Base-by-base conservation (phyloP, 2,797 vertebrate species). In the Acropternis orthonyx region DNA sequence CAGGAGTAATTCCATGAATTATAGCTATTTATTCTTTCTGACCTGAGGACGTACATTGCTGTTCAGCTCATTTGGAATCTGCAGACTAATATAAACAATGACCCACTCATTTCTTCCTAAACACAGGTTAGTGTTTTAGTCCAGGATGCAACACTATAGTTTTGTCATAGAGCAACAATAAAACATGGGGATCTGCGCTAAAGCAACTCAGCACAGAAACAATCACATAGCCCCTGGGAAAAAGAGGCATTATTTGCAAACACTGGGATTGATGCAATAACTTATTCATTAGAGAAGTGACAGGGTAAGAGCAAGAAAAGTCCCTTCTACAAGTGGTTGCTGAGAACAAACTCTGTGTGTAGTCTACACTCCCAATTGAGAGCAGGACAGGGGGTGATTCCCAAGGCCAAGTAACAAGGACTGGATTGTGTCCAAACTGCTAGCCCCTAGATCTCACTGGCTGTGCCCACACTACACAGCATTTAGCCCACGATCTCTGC, bases 181-280 rank as follows among this genome's bases (percentile, higher is more conserved):
- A 93, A 94, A 88, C 41, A 54, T 2, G 1, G 54, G 65, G 26
- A 58, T 88, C 88, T 91, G 73, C 8, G 15, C 41, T 88, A 26
- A 66, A 94, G 61, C 26, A 58, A 51, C 51, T 92, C 69, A 55
- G 51, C 46, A 63, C 59, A 82, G 89, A 82, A 96, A 75, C 24
- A 85, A 85, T 72, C 28, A 54, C 21, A 10, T 44, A 81, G 48
- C 32, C 84, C 66, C 56, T 59, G 71, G 79, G 66, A 49, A 83
- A 85, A 27, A 34, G 19, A 89, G 24, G 30, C 58, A 77, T 88
- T 89, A 96, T 93, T 96, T 94, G 93, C 90, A 83, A 80, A 66
- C 9, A 5, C 27, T 21, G 55, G 32, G 63, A 61, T 9, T 88
- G 58, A 83, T 80, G 82, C 76, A 68, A 12, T 78, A 69, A 78